Evolutionary conservation across 2,797 vertebrate genomes (phyloP), one percentile per base, ranked within the genome.

Genomic region (Chloroceryle amazona): DNA sequence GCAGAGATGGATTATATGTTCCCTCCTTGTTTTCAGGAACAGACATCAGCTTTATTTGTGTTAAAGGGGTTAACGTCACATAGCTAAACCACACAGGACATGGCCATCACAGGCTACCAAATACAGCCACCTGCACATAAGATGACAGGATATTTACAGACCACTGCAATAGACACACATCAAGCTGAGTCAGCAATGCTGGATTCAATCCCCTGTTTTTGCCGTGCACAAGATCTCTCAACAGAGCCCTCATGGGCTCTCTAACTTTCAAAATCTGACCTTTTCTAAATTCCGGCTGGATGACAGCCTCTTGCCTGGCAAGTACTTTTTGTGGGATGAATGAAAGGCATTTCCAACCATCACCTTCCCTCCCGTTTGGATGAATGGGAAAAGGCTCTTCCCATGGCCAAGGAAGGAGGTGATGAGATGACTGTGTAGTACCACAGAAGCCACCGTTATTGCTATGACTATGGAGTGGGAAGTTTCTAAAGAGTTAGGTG

Each of bases 131-230:
- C 35, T 9, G 28, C 1, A 3, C 31, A 5, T 26, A 13, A 28
- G 22, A 21, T 8, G 33, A n/a, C 0, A 4, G 44, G 35, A 15
- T 15, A 23, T 7, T 7, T 31, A 9, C 67, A 66, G 44, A 54
- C 4, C 15, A 18, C 1, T 4, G 66, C 14, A 22, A 37, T 3
- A 28, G 46, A 41, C 21, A 46, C 60, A 44, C 0, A 1, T 20
- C 58, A n/a, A 63, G 28, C 31, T 13, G n/a, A 90, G 68, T 35
- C 47, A 62, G 37, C 31, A 42, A 23, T 0, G 0, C 0, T 65
- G 71, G 65, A 65, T 54, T 65, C 33, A 46, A 4, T 18, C 11
- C 11, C 4, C 42, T 63, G 17, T 0, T 76, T 86, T 62, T 84
- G 37, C 52, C 42, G 54, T 11, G 49, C 62, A 74, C 11, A 49